A percentile compares a stretch with the other conserved stretches of the same genome.
Evolutionary conservation across 2,113 vertebrate genomes (phyloP).

Genomic region (Polypterus senegalus): DNA sequence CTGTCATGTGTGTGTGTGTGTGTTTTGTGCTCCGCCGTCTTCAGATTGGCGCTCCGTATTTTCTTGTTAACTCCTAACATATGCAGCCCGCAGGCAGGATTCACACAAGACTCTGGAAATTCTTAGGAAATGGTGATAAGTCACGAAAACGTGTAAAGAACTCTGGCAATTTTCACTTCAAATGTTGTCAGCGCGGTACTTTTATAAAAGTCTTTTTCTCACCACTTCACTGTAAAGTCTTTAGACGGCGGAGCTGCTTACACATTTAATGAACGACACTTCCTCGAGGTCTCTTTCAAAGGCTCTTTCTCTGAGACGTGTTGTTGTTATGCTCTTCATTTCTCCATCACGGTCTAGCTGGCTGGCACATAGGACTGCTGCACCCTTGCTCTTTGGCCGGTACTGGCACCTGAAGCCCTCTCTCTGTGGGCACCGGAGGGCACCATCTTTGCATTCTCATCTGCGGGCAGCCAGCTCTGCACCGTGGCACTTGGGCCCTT

Average conservation of each 20-base stretch:
- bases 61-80: slow-evolving; percentile 68
- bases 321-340: slow-evolving; percentile 31
- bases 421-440: too few relatives aligned
- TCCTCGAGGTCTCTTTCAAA: slow-evolving; percentile 43
- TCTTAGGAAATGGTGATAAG: slow-evolving; percentile 58
- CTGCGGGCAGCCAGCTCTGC: too few relatives aligned
- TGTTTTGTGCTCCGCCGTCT: too few relatives aligned
- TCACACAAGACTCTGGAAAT: slow-evolving; percentile 57
- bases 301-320: slow-evolving; percentile 20
- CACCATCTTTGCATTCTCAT: too few relatives aligned
- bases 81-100: slow-evolving; percentile 63
- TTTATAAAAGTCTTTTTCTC: slow-evolving; percentile 50
- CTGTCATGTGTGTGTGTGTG: too few relatives aligned
- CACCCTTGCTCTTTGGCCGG: too few relatives aligned
- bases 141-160: slow-evolving; percentile 63
- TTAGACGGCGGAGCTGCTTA: slow-evolving; percentile 35
- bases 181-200: slow-evolving; percentile 51
- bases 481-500: too few relatives aligned
- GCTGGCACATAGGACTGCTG: too few relatives aligned
- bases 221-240: slow-evolving; percentile 33
- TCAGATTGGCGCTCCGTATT: slow-evolving; percentile 54
- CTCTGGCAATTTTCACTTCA: slow-evolving; percentile 58
- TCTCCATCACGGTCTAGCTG: background rate
- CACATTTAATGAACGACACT: slow-evolving; percentile 73
- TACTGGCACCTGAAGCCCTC: too few relatives aligned